phyloP scores from a whole-genome alignment of 2,888 invertebrate species.

The Eretmocerus hayati region DNA sequence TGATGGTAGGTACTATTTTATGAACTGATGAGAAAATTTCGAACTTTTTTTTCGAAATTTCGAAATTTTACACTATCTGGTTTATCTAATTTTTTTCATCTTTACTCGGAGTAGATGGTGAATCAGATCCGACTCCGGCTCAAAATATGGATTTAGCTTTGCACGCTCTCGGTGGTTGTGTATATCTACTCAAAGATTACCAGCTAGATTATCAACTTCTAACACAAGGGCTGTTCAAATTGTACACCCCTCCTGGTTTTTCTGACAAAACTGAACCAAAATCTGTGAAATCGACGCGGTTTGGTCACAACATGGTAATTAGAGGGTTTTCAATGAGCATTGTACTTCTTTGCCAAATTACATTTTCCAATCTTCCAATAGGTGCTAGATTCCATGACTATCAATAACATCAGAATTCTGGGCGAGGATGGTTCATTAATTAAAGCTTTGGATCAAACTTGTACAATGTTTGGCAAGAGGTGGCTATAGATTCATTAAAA shows the following conservation, averaged over 20 bases:
- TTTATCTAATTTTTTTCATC: too few species aligned
- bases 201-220: constrained; percentile 81
- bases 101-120: constrained; percentile 60
- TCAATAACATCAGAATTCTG: constrained; percentile 74
- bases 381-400: constrained; percentile 86
- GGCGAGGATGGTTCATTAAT: constrained; percentile 75
- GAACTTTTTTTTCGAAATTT: too few species aligned
- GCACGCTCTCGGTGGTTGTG: constrained; percentile 75
- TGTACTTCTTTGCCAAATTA: constrained; percentile 26
- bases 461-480: constrained; percentile 88
- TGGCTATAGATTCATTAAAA: constrained; percentile 33
- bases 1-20: constrained; percentile 55
- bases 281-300: constrained; percentile 24
- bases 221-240: constrained; percentile 63
- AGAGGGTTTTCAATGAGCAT: neutral
- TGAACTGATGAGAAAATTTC: too few species aligned
- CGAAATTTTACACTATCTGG: too few species aligned
- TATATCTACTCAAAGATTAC: constrained; percentile 74
- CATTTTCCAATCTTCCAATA: too few species aligned
- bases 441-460: constrained; percentile 77
- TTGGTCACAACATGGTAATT: constrained; percentile 48
- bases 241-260: constrained; percentile 55
- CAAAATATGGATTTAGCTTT: constrained; percentile 67
- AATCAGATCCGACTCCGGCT: constrained; percentile 61
- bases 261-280: constrained; percentile 8